Conservation (phyloP, 2,797 vertebrate species). For the Schizopygopsis pylzovi region DNA sequence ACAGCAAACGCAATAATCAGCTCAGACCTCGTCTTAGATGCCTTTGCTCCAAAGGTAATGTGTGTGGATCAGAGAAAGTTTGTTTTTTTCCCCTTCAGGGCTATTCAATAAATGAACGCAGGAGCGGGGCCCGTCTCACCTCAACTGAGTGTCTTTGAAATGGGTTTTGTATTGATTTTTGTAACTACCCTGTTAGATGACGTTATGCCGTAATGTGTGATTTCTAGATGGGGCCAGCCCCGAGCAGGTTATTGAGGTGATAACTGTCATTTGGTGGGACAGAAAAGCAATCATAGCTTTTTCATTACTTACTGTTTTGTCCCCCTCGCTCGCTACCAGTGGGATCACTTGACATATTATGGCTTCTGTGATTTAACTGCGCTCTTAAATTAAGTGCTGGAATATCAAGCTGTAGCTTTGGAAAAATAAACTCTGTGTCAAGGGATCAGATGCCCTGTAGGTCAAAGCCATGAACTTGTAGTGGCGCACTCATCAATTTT, state of each 20-base stretch:
- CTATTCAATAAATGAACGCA: slow-evolving; percentile 99
- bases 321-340: slow-evolving; percentile 82
- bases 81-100: slow-evolving; percentile 89
- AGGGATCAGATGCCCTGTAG: slow-evolving; percentile 86
- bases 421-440: slow-evolving; percentile 95
- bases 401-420: slow-evolving; percentile 94
- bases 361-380: slow-evolving; percentile 98
- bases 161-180: slow-evolving; percentile 99
- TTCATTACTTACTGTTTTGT: slow-evolving; percentile 99
- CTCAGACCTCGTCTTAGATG: slow-evolving; percentile 80
- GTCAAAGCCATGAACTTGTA: slow-evolving; percentile 85
- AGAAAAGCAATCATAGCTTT: slow-evolving; percentile 99
- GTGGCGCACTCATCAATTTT: slow-evolving; percentile 81
- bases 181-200: slow-evolving; percentile 99
- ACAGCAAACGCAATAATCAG: slow-evolving; percentile 92
- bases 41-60: slow-evolving; percentile 89
- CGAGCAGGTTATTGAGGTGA: slow-evolving; percentile 99
- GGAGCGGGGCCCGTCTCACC: slow-evolving; percentile 82
- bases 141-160: slow-evolving; percentile 97
- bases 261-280: slow-evolving; percentile 99
- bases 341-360: slow-evolving; percentile 99
- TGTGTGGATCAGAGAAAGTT: slow-evolving; percentile 94
- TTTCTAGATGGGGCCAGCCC: slow-evolving; percentile 94
- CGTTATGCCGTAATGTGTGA: slow-evolving; percentile 99
- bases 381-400: slow-evolving; percentile 99